These are phyloP conservation scores for Tinea semifulvella DNA, from an alignment of 2,888 invertebrate species.

Conservation along the genomic window DNA sequence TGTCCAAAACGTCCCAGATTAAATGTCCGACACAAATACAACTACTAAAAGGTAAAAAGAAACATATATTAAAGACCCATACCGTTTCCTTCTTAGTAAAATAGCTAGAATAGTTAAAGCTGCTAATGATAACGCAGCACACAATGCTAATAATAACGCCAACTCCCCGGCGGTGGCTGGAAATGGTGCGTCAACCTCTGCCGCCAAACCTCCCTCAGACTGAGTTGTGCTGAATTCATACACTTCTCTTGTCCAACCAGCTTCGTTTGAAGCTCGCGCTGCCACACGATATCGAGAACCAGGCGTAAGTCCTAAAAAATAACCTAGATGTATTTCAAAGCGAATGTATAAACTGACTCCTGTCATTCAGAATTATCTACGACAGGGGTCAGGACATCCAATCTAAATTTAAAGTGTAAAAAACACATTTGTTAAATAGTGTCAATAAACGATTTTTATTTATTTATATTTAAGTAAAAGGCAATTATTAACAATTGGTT, in stretches of 20 bases:
- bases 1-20: neutral
- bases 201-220: conserved; percentile 59
- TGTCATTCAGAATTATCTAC: no score
- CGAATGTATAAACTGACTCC: no score
- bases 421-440: no score
- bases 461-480: no score
- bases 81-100: conserved; percentile 62
- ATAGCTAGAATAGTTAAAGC: conserved; percentile 68
- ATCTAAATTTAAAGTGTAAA: no score
- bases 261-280: conserved; percentile 69
- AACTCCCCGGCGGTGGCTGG: conserved; percentile 56
- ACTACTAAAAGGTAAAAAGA: conserved; percentile 1
- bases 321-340: neutral
- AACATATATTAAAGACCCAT: no score
- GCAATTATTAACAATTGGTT: no score
- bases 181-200: conserved; percentile 55
- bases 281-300: conserved; percentile 70
- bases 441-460: no score
- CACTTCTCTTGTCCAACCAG: conserved; percentile 68
- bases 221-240: conserved; percentile 68
- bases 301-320: conserved; percentile 46
- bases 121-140: conserved; percentile 64
- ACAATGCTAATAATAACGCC: conserved; percentile 56
- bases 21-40: neutral
- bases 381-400: no score